A percentile compares a stretch with the other conserved stretches of the same genome.
These are phyloP conservation scores for Laticauda colubrina DNA, from an alignment of 2,113 vertebrate genomes.

Conservation along the genomic window DNA sequence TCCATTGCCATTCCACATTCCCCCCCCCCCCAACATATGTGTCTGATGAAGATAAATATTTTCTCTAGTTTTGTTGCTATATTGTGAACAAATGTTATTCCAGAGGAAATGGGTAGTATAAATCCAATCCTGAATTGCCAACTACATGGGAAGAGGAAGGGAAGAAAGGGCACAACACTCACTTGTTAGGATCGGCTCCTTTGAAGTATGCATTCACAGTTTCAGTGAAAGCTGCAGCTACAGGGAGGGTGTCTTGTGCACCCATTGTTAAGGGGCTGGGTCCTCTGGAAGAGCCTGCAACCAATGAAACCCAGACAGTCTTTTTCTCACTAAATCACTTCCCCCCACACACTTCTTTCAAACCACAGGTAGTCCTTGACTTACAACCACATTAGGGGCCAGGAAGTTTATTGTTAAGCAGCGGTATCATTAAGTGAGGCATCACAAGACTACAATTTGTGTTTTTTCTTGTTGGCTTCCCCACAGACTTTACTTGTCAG, in stretches of 20 bases:
- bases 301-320: slow-evolving; percentile 52
- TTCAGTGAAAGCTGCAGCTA: slow-evolving; percentile 96
- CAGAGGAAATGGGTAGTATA: neutral
- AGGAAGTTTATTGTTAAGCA: neutral
- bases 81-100: neutral
- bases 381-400: neutral
- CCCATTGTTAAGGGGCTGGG: slow-evolving; percentile 99
- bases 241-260: slow-evolving; percentile 93
- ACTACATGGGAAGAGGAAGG: neutral
- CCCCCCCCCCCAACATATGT: neutral
- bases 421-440: neutral
- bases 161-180: slow-evolving; percentile 53
- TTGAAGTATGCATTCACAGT: slow-evolving; percentile 98
- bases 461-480: neutral
- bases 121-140: neutral
- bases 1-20: neutral
- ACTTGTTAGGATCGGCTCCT: slow-evolving; percentile 97
- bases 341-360: neutral
- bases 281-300: slow-evolving; percentile 88
- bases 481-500: neutral
- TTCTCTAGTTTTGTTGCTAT: neutral
- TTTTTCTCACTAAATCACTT: slow-evolving; percentile 9
- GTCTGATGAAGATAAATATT: neutral
- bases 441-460: neutral
- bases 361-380: neutral